Evolutionary conservation across 1,140 invertebrate species (phyloP).

Genomic region (Drosophila bocqueti): DNA sequence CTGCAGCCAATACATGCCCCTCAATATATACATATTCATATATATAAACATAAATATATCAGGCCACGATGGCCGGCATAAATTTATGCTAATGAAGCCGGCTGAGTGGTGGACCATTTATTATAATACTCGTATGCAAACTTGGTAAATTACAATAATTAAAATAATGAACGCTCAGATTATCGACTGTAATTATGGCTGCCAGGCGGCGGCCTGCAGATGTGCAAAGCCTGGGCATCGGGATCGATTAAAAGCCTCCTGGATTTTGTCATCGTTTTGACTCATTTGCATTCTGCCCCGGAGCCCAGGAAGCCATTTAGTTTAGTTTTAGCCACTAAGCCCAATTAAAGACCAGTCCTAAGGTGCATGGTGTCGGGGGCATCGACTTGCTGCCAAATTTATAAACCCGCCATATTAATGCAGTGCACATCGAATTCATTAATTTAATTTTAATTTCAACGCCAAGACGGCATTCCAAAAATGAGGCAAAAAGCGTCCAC

Average conservation of each 20-base stretch:
- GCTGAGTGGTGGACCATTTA: constrained; percentile 67
- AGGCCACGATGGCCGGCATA: constrained; percentile 36
- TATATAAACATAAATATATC: constrained; percentile 2
- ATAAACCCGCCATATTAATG: constrained; percentile 30
- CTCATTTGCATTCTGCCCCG: constrained; percentile 25
- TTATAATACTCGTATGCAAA: constrained; percentile 77
- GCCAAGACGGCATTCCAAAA: constrained; percentile 77
- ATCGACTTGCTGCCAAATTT: constrained; percentile 35
- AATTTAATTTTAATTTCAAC: constrained; percentile 82
- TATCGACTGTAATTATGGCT: constrained; percentile 77
- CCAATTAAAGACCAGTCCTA: constrained; percentile 33
- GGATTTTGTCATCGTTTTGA: constrained; percentile 39
- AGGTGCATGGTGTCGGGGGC: constrained; percentile 1
- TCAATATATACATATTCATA: constrained; percentile 4
- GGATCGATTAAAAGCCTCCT: constrained; percentile 28
- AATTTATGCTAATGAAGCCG: constrained; percentile 68
- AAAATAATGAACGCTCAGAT: constrained; percentile 80
- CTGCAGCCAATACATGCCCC: constrained; percentile 22
- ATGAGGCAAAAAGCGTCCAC: constrained; percentile 66
- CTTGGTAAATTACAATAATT: constrained; percentile 80
- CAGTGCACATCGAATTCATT: constrained; percentile 57
- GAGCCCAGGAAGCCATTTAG: constrained; percentile 10
- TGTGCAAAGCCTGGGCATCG: constrained; percentile 42
- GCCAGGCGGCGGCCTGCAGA: constrained; percentile 22
- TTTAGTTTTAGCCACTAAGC: constrained; percentile 17